These are phyloP conservation scores for Butorides virescens DNA, from an alignment of 2,113 vertebrate species.

Conservation along the genomic window DNA sequence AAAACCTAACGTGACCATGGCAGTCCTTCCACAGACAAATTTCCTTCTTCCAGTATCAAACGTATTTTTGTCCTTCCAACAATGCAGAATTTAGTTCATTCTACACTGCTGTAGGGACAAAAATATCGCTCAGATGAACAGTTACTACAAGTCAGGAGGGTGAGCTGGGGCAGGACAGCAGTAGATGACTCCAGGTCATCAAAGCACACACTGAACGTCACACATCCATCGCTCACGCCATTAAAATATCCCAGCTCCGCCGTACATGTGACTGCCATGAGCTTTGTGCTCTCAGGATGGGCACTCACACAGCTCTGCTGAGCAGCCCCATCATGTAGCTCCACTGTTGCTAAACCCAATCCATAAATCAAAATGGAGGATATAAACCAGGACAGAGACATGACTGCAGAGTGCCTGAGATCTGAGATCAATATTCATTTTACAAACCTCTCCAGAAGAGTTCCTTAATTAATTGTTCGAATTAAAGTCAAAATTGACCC, in stretches of 20 bases:
- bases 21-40: neutral
- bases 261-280: neutral
- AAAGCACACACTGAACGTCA: fast-evolving
- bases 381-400: constrained; percentile 38
- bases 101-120: neutral
- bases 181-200: neutral
- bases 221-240: fast-evolving
- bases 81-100: neutral
- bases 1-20: fast-evolving
- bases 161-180: neutral
- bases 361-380: constrained; percentile 42
- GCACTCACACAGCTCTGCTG: fast-evolving
- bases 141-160: neutral
- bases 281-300: neutral
- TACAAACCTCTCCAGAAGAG: constrained; percentile 47
- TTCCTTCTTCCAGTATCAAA: neutral
- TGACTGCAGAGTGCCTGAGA: constrained; percentile 21
- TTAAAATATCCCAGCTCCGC: neutral
- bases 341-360: neutral
- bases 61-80: neutral
- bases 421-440: constrained; percentile 59
- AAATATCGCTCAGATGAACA: neutral
- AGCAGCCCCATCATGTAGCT: neutral
- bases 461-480: constrained; percentile 64
- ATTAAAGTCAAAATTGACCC: constrained; percentile 60